Evolutionary conservation across 2,113 vertebrate species (phyloP).

Genomic region (Nesospiza acunhae): DNA sequence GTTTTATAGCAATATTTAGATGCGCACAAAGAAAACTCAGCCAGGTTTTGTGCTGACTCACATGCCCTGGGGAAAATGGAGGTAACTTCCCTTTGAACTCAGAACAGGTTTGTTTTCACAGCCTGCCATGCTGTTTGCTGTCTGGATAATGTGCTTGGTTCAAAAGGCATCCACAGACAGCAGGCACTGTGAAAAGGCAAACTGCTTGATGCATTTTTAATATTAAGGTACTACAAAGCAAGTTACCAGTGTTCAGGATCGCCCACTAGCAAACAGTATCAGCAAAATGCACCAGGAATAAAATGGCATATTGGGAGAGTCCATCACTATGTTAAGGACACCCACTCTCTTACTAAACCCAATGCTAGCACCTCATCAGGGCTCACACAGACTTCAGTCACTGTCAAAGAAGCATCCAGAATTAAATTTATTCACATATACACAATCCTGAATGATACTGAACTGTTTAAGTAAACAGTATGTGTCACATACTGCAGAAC

Average conservation of each 20-base stretch:
- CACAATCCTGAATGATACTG: not conserved
- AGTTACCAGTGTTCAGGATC: not conserved
- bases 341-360: not conserved
- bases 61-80: not conserved
- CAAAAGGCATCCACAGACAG: not conserved
- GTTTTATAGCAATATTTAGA: not conserved
- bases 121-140: not conserved
- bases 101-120: not conserved
- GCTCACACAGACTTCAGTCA: not conserved
- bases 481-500: not conserved
- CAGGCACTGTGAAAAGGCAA: not conserved
- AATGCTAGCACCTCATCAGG: not conserved
- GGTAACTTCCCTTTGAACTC: not conserved
- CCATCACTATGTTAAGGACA: not conserved
- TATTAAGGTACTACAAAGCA: not conserved
- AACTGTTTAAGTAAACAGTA: not conserved
- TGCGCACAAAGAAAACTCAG: not conserved
- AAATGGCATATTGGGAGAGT: rapidly evolving
- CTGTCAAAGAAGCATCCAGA: not conserved
- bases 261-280: too few relatives aligned
- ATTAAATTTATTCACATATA: not conserved
- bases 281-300: not conserved
- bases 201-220: not conserved
- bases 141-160: not conserved
- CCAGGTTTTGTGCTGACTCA: not conserved